Evolutionary conservation across 1,140 invertebrate genomes (phyloP).

Genomic region (Planococcus citri): DNA sequence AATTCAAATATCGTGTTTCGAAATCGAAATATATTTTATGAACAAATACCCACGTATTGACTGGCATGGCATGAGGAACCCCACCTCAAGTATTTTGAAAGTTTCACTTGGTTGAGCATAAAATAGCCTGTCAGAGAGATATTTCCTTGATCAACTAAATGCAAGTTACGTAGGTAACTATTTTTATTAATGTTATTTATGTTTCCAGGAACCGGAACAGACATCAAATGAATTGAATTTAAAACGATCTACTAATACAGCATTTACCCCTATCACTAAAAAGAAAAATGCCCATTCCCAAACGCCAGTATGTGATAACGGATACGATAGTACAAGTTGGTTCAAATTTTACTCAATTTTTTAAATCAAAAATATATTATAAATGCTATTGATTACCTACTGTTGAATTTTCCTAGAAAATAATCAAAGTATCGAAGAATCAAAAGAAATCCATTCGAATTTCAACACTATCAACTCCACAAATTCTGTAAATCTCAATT

Average conservation of each 20-base stretch:
- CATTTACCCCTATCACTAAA: neutral
- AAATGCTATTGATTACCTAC: too few relatives aligned
- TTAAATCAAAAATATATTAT: too few relatives aligned
- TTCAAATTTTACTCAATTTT: too few relatives aligned
- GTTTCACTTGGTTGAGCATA: too few relatives aligned
- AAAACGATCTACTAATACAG: neutral
- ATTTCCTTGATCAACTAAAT: too few relatives aligned
- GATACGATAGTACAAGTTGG: neutral
- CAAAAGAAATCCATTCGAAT: neutral
- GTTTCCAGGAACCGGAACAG: neutral
- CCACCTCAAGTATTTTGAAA: too few relatives aligned
- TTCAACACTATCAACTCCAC: neutral
- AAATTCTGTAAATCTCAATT: neutral
- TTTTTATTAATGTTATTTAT: neutral
- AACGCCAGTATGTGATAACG: neutral
- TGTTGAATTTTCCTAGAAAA: neutral
- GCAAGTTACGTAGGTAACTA: too few relatives aligned
- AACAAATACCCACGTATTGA: too few relatives aligned
- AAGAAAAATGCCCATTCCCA: neutral
- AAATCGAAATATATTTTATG: too few relatives aligned
- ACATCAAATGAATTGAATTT: neutral
- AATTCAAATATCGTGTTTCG: too few relatives aligned
- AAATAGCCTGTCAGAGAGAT: too few relatives aligned
- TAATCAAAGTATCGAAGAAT: neutral
- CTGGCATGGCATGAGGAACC: too few relatives aligned